phyloP scores from a whole-genome alignment of 2,888 invertebrate genomes.

The Diaperis boleti region DNA sequence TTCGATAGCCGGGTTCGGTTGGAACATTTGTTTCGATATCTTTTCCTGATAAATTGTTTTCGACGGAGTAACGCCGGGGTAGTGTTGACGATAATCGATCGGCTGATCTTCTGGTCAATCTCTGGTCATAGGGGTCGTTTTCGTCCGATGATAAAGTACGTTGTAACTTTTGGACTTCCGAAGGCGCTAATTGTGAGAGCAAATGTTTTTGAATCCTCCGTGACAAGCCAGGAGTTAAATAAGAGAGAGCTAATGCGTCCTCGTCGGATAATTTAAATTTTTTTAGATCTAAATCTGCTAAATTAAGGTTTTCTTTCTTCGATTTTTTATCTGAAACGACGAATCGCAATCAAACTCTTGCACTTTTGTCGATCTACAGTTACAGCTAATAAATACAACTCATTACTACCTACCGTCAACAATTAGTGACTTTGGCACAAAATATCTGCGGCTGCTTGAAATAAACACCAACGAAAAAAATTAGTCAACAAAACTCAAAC shows the following conservation, averaged over 20 bases:
- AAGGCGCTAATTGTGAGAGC: constrained; percentile 77
- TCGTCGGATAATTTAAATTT: constrained; percentile 77
- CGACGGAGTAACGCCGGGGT: constrained; percentile 65
- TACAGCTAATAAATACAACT: constrained; percentile 38
- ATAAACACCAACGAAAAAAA: constrained; percentile 57
- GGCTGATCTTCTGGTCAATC: constrained; percentile 47
- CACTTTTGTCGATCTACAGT: constrained; percentile 1
- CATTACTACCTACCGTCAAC: constrained; percentile 59
- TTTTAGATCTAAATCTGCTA: constrained; percentile 73
- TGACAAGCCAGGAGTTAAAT: constrained; percentile 78
- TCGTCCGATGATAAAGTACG: constrained; percentile 70
- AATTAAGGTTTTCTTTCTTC: constrained; percentile 64
- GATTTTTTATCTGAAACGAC: constrained; percentile 59
- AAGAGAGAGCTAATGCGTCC: constrained; percentile 77
- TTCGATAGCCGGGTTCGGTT: constrained; percentile 1
- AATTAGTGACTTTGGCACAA: constrained; percentile 64
- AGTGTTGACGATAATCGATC: constrained; percentile 60
- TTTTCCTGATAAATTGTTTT: constrained; percentile 48
- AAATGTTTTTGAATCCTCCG: constrained; percentile 79
- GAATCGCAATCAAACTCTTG: constrained; percentile 28
- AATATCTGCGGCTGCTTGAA: constrained; percentile 64
- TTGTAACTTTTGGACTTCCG: constrained; percentile 75
- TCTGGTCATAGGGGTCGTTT: constrained; percentile 35
- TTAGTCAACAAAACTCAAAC: constrained; percentile 67
- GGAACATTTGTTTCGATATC: neutral